These are phyloP conservation scores for Unio delphinus DNA, from an alignment of 2,888 invertebrate genomes.

Conservation along the genomic window DNA sequence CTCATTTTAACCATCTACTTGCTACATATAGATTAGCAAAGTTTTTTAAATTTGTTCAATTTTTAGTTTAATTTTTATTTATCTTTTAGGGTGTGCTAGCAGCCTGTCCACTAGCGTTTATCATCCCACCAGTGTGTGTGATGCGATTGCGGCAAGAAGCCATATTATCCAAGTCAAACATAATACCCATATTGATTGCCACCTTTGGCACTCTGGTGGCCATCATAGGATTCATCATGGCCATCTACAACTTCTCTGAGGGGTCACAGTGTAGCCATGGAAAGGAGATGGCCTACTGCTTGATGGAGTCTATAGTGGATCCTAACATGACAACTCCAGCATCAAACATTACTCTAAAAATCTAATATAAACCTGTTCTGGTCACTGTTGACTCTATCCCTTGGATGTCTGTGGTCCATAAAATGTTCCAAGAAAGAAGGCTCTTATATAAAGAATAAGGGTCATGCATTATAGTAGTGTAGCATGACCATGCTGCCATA, in stretches of 20 bases:
- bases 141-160: slow-evolving; percentile 81
- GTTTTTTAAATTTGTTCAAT: background rate
- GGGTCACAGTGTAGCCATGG: slow-evolving; percentile 80
- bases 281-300: slow-evolving; percentile 77
- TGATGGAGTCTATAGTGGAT: background rate
- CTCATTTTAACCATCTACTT: background rate
- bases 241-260: slow-evolving; percentile 73
- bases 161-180: slow-evolving; percentile 78
- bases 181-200: slow-evolving; percentile 81
- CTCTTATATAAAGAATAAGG: too few relatives aligned
- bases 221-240: slow-evolving; percentile 76
- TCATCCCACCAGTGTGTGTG: slow-evolving; percentile 85
- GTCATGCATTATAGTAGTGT: too few relatives aligned
- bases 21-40: background rate
- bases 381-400: too few relatives aligned
- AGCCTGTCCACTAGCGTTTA: slow-evolving; percentile 86
- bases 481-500: too few relatives aligned
- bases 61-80: slow-evolving; percentile 3
- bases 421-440: too few relatives aligned
- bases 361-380: too few relatives aligned
- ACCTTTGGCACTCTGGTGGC: slow-evolving; percentile 80
- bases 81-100: slow-evolving; percentile 81
- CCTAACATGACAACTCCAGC: slow-evolving; percentile 6
- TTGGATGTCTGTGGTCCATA: too few relatives aligned
- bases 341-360: too few relatives aligned